Percentiles rank a stretch among this genome's conserved stretches.
Evolutionary conservation across 1,140 invertebrate genomes (phyloP).

Genomic region (Zophobas atratus): DNA sequence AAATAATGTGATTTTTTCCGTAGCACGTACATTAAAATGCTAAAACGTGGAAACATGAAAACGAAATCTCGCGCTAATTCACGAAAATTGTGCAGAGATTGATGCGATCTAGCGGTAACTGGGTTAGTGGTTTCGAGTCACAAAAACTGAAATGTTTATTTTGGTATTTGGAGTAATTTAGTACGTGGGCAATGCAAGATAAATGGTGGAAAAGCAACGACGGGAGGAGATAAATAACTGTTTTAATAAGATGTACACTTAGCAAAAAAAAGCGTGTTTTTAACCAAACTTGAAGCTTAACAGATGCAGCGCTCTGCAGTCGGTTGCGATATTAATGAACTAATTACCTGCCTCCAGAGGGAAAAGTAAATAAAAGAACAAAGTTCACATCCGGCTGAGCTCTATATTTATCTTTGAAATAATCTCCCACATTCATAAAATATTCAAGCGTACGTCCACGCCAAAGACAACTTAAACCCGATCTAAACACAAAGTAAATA

Average conservation of each 20-base stretch:
- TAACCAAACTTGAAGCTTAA: background rate
- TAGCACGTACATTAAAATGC: background rate
- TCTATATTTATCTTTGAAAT: constrained; percentile 31
- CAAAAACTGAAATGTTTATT: background rate
- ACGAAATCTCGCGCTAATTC: background rate
- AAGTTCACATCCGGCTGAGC: constrained; percentile 26
- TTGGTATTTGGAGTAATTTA: constrained; percentile 1
- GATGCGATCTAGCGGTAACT: background rate
- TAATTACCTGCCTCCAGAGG: constrained; percentile 17
- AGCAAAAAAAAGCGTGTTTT: too few species aligned
- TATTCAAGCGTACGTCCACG: constrained; percentile 17
- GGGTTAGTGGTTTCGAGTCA: background rate
- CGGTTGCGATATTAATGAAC: background rate
- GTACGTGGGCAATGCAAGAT: background rate
- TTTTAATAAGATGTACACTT: background rate
- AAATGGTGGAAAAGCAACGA: background rate
- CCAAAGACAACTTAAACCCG: constrained; percentile 11
- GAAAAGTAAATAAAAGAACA: constrained; percentile 30
- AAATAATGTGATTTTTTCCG: background rate
- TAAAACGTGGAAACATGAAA: background rate
- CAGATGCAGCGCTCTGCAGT: background rate
- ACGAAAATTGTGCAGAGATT: constrained; percentile 1
- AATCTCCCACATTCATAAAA: constrained; percentile 31
- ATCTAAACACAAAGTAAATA: constrained; percentile 22
- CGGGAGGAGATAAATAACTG: background rate